Evolutionary conservation across 2,888 invertebrate genomes (phyloP).

Genomic region (Ophion obscuratus): DNA sequence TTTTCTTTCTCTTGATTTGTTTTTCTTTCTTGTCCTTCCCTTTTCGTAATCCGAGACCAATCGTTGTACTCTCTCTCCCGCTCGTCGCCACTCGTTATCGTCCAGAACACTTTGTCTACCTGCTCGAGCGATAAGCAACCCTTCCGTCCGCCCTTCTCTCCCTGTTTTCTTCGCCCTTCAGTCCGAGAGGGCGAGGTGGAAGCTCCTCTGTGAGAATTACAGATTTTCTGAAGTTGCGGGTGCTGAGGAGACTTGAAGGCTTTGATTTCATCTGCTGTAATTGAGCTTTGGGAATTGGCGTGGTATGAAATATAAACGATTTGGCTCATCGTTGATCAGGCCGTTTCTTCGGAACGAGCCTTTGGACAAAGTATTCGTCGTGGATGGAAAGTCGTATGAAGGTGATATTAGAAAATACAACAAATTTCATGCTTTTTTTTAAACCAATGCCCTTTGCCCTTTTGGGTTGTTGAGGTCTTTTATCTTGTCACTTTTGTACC

Average conservation of each 20-base stretch:
- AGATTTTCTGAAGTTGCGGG: conserved; percentile 4
- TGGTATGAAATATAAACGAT: background rate
- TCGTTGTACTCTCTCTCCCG: conserved; percentile 43
- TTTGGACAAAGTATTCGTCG: too few relatives aligned
- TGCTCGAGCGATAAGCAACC: conserved; percentile 48
- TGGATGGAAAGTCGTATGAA: too few relatives aligned
- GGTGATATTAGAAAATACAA: too few relatives aligned
- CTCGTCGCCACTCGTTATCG: conserved; percentile 31
- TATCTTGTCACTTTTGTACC: too few relatives aligned
- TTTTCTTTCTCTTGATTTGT: background rate
- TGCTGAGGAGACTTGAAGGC: background rate
- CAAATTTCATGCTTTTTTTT: too few relatives aligned
- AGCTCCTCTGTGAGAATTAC: conserved; percentile 4
- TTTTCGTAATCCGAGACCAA: conserved; percentile 57
- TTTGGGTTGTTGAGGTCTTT: too few relatives aligned
- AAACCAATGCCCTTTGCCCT: too few relatives aligned
- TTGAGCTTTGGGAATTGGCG: background rate
- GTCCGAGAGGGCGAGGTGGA: conserved; percentile 8
- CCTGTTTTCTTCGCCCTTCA: background rate
- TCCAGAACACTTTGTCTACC: conserved; percentile 60
- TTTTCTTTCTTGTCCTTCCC: background rate
- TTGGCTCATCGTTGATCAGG: too few relatives aligned
- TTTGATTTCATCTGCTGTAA: background rate
- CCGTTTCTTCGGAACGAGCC: too few relatives aligned
- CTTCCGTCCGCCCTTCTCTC: background rate